Conservation (phyloP, 2,888 invertebrate species). For the Linnaemya tessellans region DNA sequence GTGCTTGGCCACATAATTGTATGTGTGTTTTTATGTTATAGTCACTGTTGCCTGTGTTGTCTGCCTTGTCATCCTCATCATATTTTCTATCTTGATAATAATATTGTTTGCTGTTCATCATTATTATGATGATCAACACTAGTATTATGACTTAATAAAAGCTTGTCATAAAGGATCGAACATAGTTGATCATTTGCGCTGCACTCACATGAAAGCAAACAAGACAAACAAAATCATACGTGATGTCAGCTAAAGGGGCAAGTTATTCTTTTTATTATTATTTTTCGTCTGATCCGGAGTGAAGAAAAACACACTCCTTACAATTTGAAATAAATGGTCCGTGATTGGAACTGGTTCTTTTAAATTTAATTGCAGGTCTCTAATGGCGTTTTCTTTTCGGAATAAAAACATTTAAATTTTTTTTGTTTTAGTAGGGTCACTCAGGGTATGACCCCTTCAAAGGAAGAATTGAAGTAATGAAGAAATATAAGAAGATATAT, state of each 20-base stretch:
- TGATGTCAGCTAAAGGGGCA: constrained; percentile 19
- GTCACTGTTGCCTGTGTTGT: constrained; percentile 21
- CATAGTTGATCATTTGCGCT: constrained; percentile 65
- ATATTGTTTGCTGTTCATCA: constrained; percentile 43
- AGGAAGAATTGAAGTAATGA: too few species aligned
- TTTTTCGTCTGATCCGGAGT: not conserved
- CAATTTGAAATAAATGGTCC: not conserved
- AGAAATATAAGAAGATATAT: too few species aligned
- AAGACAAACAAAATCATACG: constrained; percentile 29
- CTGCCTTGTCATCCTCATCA: constrained; percentile 64
- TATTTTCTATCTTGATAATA: constrained; percentile 43
- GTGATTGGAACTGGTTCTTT: not conserved
- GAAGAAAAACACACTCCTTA: not conserved
- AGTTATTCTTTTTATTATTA: not conserved
- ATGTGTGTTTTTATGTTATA: constrained; percentile 9
- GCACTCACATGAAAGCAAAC: not conserved
- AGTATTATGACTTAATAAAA: constrained; percentile 72
- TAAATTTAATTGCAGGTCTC: not conserved
- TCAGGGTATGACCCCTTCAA: too few species aligned
- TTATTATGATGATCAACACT: constrained; percentile 67
- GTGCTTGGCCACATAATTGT: too few species aligned
- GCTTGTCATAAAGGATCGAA: constrained; percentile 71
- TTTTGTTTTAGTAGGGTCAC: too few species aligned
- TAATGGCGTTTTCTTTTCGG: too few species aligned
- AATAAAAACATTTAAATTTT: too few species aligned